Evolutionary conservation across 1,140 invertebrate genomes (phyloP).

Genomic region (Pseudomyrmex pallidus): DNA sequence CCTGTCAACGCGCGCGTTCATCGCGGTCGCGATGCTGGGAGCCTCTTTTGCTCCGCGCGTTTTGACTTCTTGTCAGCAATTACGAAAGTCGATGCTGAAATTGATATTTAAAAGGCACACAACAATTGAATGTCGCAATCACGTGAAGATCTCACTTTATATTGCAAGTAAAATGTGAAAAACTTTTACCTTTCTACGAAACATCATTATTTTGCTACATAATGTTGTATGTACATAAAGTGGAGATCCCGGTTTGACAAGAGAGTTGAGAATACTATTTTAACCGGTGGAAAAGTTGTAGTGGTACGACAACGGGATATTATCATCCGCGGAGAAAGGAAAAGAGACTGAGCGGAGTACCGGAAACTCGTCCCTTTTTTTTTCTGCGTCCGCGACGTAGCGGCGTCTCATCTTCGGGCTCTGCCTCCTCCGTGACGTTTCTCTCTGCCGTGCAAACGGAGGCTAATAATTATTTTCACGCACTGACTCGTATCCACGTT

Average conservation of each 20-base stretch:
- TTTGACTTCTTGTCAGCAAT: conserved; percentile 42
- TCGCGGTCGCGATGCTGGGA: conserved; percentile 25
- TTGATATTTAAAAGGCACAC: conserved; percentile 20
- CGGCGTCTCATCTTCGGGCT: conserved; percentile 50
- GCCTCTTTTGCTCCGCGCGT: conserved; percentile 13
- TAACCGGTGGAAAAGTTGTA: conserved; percentile 7
- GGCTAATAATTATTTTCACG: conserved; percentile 77
- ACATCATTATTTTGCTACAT: not conserved
- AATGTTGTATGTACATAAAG: not conserved
- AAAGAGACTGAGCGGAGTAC: conserved; percentile 61
- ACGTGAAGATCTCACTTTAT: not conserved
- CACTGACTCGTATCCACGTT: conserved; percentile 63
- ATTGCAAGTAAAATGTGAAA: not conserved
- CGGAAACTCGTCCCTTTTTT: conserved; percentile 64
- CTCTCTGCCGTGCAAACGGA: conserved; percentile 56
- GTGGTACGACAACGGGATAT: conserved; percentile 31
- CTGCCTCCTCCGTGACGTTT: conserved; percentile 54
- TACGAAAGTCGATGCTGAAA: conserved; percentile 2
- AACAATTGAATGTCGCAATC: not conserved
- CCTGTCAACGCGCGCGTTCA: conserved; percentile 45
- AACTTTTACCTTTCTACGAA: not conserved
- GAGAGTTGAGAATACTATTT: not conserved
- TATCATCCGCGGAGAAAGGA: conserved; percentile 64
- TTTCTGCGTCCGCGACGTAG: conserved; percentile 33
- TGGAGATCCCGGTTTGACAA: not conserved